Evolutionary conservation across 1,140 invertebrate species (phyloP).

Genomic region (Phthorimaea operculella): DNA sequence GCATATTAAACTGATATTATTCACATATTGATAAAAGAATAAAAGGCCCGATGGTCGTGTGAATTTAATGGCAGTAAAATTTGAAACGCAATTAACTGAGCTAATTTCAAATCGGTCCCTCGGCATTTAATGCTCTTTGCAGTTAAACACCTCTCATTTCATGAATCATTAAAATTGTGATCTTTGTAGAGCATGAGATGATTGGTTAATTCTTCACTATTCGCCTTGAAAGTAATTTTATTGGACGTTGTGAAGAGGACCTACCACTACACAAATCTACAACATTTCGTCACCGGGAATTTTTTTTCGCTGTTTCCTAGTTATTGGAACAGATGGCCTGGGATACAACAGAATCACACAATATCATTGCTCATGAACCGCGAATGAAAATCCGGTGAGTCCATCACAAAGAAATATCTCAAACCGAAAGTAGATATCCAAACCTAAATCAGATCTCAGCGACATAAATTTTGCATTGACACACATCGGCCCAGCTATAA

Average conservation of each 20-base stretch:
- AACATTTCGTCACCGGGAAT: no score
- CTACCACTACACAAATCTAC: no score
- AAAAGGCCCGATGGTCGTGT: neutral
- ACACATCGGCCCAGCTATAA: slow-evolving; percentile 59
- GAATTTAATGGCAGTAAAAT: neutral
- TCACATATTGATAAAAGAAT: no score
- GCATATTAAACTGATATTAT: no score
- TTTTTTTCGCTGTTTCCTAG: no score
- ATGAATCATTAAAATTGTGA: slow-evolving; percentile 15
- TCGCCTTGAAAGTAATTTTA: no score
- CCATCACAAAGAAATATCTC: slow-evolving; percentile 52
- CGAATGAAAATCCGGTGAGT: slow-evolving; percentile 30
- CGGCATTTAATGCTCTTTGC: neutral
- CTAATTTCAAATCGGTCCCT: neutral
- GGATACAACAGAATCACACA: no score
- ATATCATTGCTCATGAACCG: slow-evolving; percentile 41
- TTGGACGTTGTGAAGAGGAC: no score
- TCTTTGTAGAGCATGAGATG: no score
- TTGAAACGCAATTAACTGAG: neutral
- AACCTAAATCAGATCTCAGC: slow-evolving; percentile 14
- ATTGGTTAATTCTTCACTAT: no score
- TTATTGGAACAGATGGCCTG: no score
- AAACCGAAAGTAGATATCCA: slow-evolving; percentile 41
- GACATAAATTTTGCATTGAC: slow-evolving; percentile 55
- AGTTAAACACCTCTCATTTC: neutral